Percentiles rank a stretch among this genome's conserved stretches.
phyloP scores from a whole-genome alignment of 2,888 invertebrate genomes.

The Dolichomitus sp. region DNA sequence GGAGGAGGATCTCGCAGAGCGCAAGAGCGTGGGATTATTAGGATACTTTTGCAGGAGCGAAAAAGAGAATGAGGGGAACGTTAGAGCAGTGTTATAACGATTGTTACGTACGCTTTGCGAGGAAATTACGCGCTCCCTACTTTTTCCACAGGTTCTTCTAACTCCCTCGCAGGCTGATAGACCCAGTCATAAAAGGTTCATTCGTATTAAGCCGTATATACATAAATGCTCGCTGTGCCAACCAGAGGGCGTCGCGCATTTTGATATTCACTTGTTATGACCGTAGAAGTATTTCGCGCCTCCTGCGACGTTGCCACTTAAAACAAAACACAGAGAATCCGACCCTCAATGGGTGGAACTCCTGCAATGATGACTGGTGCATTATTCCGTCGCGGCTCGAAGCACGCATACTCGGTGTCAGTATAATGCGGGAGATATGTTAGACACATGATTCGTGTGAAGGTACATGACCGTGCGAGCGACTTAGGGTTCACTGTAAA shows the following conservation, averaged over 20 bases:
- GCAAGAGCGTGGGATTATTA: constrained; percentile 50
- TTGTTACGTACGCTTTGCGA: constrained; percentile 43
- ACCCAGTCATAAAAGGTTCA: not conserved
- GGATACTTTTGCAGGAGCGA: not conserved
- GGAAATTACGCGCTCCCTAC: constrained; percentile 3
- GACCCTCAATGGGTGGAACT: not conserved
- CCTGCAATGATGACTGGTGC: constrained; percentile 13
- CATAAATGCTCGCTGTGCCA: not conserved
- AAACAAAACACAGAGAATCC: not conserved
- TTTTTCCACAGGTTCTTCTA: not conserved
- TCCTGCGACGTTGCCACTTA: too few species aligned
- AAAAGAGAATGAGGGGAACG: not conserved
- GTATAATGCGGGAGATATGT: not conserved
- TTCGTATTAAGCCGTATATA: not conserved
- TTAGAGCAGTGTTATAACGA: constrained; percentile 40
- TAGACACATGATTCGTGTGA: constrained; percentile 3
- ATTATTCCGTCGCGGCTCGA: not conserved
- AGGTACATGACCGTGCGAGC: constrained; percentile 8
- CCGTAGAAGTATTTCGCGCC: too few species aligned
- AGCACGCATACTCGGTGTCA: constrained; percentile 5
- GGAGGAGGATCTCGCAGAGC: constrained; percentile 15
- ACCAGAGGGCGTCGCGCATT: not conserved
- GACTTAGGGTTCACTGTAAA: not conserved
- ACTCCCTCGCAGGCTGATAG: not conserved
- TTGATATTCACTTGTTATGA: too few species aligned